These are phyloP conservation scores for Psephotus haematonotus DNA, from an alignment of 2,113 vertebrate species.

Conservation along the genomic window DNA sequence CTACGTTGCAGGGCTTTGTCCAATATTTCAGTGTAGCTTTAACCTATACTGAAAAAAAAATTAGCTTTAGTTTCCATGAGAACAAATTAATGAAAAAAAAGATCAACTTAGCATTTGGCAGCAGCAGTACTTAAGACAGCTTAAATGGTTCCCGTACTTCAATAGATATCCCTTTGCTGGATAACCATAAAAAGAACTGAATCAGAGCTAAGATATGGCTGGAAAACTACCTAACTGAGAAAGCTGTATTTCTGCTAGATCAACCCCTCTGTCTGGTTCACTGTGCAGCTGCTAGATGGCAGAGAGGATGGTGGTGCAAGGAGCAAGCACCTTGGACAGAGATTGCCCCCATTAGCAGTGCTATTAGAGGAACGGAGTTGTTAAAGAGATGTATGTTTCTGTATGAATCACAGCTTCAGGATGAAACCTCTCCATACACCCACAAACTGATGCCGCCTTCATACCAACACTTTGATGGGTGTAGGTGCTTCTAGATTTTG, in stretches of 20 bases:
- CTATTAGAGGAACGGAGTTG: background rate
- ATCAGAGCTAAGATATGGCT: background rate
- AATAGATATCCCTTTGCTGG: background rate
- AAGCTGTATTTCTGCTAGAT: background rate
- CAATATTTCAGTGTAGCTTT: background rate
- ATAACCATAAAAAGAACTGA: background rate
- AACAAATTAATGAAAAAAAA: background rate
- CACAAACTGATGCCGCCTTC: background rate
- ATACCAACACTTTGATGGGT: background rate
- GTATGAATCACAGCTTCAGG: background rate
- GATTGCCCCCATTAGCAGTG: background rate
- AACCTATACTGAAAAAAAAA: background rate
- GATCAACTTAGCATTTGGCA: background rate
- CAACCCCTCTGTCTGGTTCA: fast-evolving
- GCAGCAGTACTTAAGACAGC: background rate
- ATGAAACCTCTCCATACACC: background rate
- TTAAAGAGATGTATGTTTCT: background rate
- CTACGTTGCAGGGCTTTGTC: background rate
- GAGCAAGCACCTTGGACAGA: conserved; percentile 62
- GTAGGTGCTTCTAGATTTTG: background rate
- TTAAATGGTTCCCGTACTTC: background rate
- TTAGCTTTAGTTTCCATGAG: background rate
- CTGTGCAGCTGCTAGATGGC: background rate
- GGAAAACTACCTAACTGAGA: background rate
- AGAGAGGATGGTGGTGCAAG: background rate